These are phyloP conservation scores for Drosophila pseudoobscura DNA, from an alignment of 1,140 invertebrate genomes.

Conservation along the genomic window DNA sequence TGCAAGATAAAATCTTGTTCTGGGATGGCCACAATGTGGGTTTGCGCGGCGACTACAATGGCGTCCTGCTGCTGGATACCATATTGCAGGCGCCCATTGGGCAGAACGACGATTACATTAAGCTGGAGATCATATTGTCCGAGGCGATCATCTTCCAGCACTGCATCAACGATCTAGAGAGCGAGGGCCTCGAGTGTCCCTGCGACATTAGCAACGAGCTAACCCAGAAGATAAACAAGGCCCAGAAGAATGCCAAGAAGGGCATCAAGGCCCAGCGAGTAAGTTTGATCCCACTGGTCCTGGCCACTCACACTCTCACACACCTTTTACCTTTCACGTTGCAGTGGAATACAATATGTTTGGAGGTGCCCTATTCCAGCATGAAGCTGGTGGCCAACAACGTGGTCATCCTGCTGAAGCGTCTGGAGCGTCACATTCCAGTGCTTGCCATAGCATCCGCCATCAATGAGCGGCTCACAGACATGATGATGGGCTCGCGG, in stretches of 20 bases:
- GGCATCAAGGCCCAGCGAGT: slow-evolving; percentile 93
- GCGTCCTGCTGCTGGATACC: slow-evolving; percentile 93
- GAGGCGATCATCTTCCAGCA: slow-evolving; percentile 93
- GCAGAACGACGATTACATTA: slow-evolving; percentile 89
- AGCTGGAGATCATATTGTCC: slow-evolving; percentile 92
- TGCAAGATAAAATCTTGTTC: slow-evolving; percentile 92
- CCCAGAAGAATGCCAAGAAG: slow-evolving; percentile 89
- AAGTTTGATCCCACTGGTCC: slow-evolving; percentile 40
- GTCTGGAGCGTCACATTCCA: slow-evolving; percentile 91
- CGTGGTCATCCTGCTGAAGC: slow-evolving; percentile 91
- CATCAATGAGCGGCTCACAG: slow-evolving; percentile 92
- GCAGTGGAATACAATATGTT: slow-evolving; percentile 95
- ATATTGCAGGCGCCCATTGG: slow-evolving; percentile 91
- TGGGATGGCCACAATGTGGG: slow-evolving; percentile 92
- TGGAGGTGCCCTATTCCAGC: slow-evolving; percentile 90
- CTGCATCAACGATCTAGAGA: slow-evolving; percentile 88
- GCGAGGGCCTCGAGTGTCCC: slow-evolving; percentile 89
- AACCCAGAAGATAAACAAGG: slow-evolving; percentile 88
- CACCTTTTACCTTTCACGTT: slow-evolving; percentile 65
- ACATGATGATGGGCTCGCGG: slow-evolving; percentile 86
- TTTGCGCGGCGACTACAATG: slow-evolving; percentile 94
- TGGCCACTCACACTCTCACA: background rate
- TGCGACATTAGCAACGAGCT: slow-evolving; percentile 91
- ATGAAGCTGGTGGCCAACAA: slow-evolving; percentile 91
- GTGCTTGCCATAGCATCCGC: slow-evolving; percentile 94